phyloP scores from a whole-genome alignment of 1,140 invertebrate species.

The Brachionus paranguensis region DNA sequence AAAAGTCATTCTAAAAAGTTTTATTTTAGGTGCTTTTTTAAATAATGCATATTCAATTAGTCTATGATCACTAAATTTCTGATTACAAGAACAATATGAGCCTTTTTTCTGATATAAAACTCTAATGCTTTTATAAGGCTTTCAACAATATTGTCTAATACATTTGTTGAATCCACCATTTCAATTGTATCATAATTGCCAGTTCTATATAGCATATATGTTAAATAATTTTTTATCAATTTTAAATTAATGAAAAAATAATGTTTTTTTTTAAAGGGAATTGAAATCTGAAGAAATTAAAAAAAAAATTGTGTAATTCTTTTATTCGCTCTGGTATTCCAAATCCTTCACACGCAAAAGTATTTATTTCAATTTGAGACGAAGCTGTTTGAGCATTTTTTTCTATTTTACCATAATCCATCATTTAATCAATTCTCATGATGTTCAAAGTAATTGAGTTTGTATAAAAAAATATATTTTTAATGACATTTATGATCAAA shows the following conservation, averaged over 20 bases:
- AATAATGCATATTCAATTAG: slow-evolving; percentile 13
- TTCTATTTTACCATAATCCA: background rate
- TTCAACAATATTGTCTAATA: background rate
- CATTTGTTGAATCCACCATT: background rate
- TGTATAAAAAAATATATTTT: background rate
- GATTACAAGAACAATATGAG: slow-evolving; percentile 3
- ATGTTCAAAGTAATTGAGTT: background rate
- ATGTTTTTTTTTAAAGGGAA: too few relatives aligned
- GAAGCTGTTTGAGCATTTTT: background rate
- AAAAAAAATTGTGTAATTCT: background rate
- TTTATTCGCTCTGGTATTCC: background rate
- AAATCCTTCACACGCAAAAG: background rate
- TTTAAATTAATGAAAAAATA: too few relatives aligned
- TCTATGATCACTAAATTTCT: background rate
- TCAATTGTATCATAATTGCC: background rate
- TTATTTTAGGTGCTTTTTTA: slow-evolving; percentile 2
- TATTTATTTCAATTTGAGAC: slow-evolving; percentile 23
- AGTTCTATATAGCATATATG: background rate
- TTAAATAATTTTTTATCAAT: too few relatives aligned
- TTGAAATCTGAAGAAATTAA: background rate
- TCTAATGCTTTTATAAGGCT: background rate
- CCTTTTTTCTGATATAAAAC: background rate
- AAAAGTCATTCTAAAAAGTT: background rate
- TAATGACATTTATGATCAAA: background rate
- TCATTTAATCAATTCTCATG: slow-evolving; percentile 5